phyloP scores from a whole-genome alignment of 2,113 vertebrate species.

The Anguilla rostrata region DNA sequence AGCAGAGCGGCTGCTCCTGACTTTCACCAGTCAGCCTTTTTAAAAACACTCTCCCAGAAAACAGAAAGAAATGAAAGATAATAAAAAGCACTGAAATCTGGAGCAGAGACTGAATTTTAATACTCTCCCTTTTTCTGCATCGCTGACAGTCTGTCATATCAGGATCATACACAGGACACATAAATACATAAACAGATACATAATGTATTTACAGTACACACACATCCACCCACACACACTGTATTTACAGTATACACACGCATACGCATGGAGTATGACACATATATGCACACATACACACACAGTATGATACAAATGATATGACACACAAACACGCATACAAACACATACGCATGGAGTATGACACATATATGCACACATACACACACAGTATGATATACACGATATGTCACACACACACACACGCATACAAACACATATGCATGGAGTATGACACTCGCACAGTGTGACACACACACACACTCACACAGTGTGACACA shows the following conservation, averaged over 20 bases:
- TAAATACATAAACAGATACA: background rate
- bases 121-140: background rate
- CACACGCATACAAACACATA: background rate
- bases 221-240: background rate
- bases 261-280: background rate
- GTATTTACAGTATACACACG: background rate
- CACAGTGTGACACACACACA: too few species aligned
- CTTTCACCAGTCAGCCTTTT: background rate
- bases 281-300: background rate
- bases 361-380: background rate
- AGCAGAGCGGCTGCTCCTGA: background rate
- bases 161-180: background rate
- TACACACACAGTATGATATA: background rate
- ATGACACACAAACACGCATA: background rate
- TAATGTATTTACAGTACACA: background rate
- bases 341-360: background rate
- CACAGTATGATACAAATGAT: background rate
- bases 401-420: background rate
- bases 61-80: background rate
- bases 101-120: background rate
- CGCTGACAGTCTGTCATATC: background rate
- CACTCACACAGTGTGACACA: too few species aligned
- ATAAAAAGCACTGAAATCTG: background rate
- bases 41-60: conserved; percentile 1
- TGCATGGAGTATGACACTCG: too few species aligned